These are phyloP conservation scores for Arbacia lixula DNA, from an alignment of 53 echinoderm and acorn worm genomes.

Conservation along the genomic window DNA sequence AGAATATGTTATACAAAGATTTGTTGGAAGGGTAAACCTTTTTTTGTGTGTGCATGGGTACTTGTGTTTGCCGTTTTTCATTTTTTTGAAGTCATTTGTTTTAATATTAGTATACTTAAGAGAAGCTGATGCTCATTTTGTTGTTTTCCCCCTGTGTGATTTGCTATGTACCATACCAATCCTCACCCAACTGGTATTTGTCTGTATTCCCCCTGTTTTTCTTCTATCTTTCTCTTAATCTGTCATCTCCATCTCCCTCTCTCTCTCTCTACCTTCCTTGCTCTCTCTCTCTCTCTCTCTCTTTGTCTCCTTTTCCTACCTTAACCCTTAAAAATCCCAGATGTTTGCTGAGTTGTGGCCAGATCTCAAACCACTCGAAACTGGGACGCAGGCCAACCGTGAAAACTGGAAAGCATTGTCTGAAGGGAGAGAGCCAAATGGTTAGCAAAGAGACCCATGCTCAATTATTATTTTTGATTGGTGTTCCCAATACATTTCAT, in stretches of 20 bases:
- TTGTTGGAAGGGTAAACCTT: no score
- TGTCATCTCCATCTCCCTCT: conserved; percentile 19
- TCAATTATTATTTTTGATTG: conserved; percentile 6
- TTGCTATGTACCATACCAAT: conserved; percentile 8
- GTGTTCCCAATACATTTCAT: background rate
- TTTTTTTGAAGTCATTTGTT: no score
- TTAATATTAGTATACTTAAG: no score
- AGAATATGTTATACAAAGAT: no score
- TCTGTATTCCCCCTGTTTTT: conserved; percentile 3
- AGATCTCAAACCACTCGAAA: conserved; percentile 77
- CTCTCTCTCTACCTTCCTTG: conserved; percentile 4
- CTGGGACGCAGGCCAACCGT: conserved; percentile 90
- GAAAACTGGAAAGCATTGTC: conserved; percentile 96
- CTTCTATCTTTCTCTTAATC: conserved; percentile 1
- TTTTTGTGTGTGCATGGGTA: no score
- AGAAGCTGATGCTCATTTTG: conserved; percentile 21
- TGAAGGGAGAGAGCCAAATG: conserved; percentile 86
- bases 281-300: conserved; percentile 12
- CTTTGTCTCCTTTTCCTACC: conserved; percentile 58
- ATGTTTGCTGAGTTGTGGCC: conserved; percentile 91
- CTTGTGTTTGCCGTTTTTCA: no score
- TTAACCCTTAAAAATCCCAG: conserved; percentile 63
- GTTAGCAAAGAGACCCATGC: conserved; percentile 66
- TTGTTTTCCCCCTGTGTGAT: conserved; percentile 11
- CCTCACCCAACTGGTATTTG: background rate